A percentile compares a stretch with the other conserved stretches of the same genome.
These are phyloP conservation scores for Aramus guarauna DNA, from an alignment of 2,113 vertebrate genomes.

Conservation along the genomic window DNA sequence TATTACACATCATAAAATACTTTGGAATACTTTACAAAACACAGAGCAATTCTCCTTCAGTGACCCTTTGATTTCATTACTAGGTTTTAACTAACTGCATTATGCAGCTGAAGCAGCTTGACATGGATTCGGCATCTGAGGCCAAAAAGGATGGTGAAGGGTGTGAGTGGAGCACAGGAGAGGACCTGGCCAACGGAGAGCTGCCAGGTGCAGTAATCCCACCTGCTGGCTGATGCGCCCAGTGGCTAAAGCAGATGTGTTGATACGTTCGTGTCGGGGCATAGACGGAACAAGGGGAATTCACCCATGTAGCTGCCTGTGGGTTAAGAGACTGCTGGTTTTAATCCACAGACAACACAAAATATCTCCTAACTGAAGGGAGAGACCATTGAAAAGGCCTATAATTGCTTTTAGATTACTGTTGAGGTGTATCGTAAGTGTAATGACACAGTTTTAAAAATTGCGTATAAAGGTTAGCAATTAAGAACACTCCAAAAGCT, in stretches of 20 bases:
- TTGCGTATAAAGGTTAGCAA: neutral
- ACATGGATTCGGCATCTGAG: slow-evolving; percentile 72
- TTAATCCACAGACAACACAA: neutral
- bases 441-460: neutral
- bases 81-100: slow-evolving; percentile 93
- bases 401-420: neutral
- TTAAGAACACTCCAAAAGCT: neutral
- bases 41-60: neutral
- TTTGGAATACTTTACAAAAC: neutral
- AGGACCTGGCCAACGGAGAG: slow-evolving; percentile 83
- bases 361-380: neutral
- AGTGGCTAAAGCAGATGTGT: neutral
- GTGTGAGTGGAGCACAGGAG: slow-evolving; percentile 63
- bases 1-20: neutral
- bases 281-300: neutral
- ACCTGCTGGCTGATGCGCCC: no score
- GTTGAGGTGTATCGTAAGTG: neutral
- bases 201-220: slow-evolving; percentile 65
- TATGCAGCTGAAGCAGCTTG: slow-evolving; percentile 84
- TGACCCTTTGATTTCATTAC: neutral
- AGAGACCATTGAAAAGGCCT: neutral
- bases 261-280: neutral
- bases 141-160: slow-evolving; percentile 43
- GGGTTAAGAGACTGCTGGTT: neutral
- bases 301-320: neutral